Evolutionary conservation across 1,140 invertebrate species (phyloP), one percentile per base, ranked within the genome.

Genomic region (Colletes gigas): DNA sequence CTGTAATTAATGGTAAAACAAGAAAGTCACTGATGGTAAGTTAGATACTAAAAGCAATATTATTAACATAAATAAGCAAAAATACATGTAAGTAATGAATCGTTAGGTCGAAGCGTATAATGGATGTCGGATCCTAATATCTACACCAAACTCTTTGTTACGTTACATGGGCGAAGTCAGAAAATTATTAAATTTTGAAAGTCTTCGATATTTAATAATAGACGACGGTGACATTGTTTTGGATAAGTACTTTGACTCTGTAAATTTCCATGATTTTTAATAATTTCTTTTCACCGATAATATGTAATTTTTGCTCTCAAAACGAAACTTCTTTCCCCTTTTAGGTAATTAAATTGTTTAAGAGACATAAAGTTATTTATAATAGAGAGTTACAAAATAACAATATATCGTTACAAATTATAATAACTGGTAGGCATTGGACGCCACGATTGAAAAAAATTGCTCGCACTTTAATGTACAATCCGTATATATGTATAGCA

Each of bases 61-160:
- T 21, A 62, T 0, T 21, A 47, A 12, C 10, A 3, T 50, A 14
- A 10, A 14, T 72, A 57, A 17, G 19, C 17, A 62, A 30, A 68
- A 21, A 17, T 72, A 30, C 6, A 21, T 65, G 67, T 15, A 55
- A 57, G 47, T 41, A 41, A 14, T 44, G 57, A 30, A 57, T 15
- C 85, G 89, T 66, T 39, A 90, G 92, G 78, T 88, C 39, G 75
- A 87, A 80, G 88, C 94, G 19, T 90, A 78, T 9, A 93, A 89
- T 70, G 93, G 93, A 19, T 93, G 93, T 81, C 91, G 93, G 70
- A 88, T 94, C 66, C 81, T 94, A 5, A 79, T 94, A n/a, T 83
- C 92, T 8, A 94, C 93, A 9, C 92, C 93, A 60, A 74, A 85
- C 50, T 93, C 87, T 77, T 83, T 93, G 50, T 17, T 63, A 3